Base-by-base conservation (phyloP, 2,888 invertebrate species). In the Uropetala carovei region DNA sequence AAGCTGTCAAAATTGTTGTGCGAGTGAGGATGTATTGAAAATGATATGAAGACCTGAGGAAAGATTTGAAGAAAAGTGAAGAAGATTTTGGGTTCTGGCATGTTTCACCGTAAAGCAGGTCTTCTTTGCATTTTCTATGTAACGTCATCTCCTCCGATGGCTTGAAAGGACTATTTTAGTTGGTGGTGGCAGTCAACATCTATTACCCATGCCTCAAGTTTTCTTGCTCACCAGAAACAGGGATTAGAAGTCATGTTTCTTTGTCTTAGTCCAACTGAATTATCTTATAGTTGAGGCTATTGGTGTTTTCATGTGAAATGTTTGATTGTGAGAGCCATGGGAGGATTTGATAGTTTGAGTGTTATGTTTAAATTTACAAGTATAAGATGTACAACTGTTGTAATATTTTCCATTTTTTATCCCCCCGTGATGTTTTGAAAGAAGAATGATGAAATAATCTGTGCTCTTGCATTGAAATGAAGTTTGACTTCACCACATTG, bases 381-480 rank as follows among this genome's bases (percentile, higher is more conserved):
- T 89, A 89, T 89, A 89, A 64, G 89, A 64, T 89, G 89, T 89
- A 64, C 64, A 89, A 89, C 89, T 89, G 89, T 89, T 89, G 89
- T 89, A 89, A 89, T 89, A 89, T 68, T 89, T 64, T 89, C 68
- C 64, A 89, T n/a, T 83, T 56, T 57, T 7, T 83, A 64, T 64
- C 89, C 89, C 89, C 89, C 89, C 64, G 64, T 89, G 89, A 89
- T 89, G 89, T 89, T 89, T 89, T 89, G 89, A 89, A 89, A 89
- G 64, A 89, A 64, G 89, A 89, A 89, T 89, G 30, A 89, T 89
- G 89, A 43, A 64, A 64, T 59, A 89, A 89, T 89, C 64, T 89
- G 22, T 89, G 58, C 64, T 60, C 60, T 43, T 89, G 89, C 56
- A 89, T 30, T 64, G 89, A 30, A 64, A 89, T 89, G 89, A 89